These are phyloP conservation scores for Napeogenes sylphis DNA, from an alignment of 2,888 invertebrate species.

Conservation along the genomic window DNA sequence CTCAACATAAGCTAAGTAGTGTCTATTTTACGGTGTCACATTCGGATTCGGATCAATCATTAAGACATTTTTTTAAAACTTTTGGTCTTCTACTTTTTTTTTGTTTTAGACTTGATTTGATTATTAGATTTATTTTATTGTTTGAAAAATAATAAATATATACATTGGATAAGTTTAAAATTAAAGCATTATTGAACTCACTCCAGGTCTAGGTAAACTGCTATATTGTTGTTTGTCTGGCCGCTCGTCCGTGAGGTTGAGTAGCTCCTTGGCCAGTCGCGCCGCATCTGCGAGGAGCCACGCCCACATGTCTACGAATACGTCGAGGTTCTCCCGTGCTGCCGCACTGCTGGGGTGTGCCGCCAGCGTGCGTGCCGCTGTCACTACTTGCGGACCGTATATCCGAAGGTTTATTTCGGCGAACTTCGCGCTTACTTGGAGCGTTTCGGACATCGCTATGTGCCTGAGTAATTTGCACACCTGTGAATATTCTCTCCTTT, in stretches of 20 bases:
- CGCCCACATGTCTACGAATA: conserved; percentile 96
- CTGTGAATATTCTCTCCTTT: conserved; percentile 60
- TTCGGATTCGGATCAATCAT: too few species aligned
- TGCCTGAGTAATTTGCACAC: conserved; percentile 97
- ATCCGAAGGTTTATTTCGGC: conserved; percentile 96
- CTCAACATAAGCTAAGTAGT: too few species aligned
- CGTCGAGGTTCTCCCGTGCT: conserved; percentile 97
- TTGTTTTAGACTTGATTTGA: neutral
- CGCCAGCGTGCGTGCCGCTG: conserved; percentile 94
- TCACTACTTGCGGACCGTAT: conserved; percentile 96
- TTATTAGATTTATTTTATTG: too few species aligned
- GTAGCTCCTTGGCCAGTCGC: conserved; percentile 91
- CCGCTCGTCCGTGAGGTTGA: conserved; percentile 83
- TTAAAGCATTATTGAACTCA: conserved; percentile 64
- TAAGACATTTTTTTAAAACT: too few species aligned
- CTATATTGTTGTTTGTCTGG: conserved; percentile 82
- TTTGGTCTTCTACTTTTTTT: neutral
- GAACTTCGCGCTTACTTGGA: conserved; percentile 97
- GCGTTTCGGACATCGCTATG: conserved; percentile 94
- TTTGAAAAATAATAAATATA: too few species aligned
- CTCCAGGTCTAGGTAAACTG: conserved; percentile 96
- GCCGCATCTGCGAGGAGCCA: conserved; percentile 95
- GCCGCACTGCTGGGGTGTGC: conserved; percentile 95
- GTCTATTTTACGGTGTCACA: too few species aligned
- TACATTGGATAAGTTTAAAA: neutral